Conservation (phyloP, 2,113 vertebrate species). For the Cygnus buccinator region DNA sequence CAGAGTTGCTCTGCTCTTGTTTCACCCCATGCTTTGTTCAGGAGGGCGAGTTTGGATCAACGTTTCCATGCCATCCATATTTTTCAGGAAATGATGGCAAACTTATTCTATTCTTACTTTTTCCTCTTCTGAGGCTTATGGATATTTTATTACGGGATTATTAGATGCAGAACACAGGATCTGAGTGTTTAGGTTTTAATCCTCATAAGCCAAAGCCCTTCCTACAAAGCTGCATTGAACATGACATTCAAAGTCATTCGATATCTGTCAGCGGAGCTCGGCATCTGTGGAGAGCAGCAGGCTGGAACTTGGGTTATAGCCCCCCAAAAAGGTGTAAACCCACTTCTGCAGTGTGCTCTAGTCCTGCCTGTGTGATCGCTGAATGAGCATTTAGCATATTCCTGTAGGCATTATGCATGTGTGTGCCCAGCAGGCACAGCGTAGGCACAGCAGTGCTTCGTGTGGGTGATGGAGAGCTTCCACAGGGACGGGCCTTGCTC, state of each 20-base stretch:
- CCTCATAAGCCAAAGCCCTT: neutral
- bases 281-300: neutral
- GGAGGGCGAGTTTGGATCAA: slow-evolving; percentile 45
- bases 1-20: slow-evolving; percentile 48
- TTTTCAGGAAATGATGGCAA: neutral
- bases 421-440: fast-evolving
- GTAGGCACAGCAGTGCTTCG: fast-evolving
- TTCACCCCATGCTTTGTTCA: slow-evolving; percentile 19
- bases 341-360: neutral
- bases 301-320: fast-evolving
- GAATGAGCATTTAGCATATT: fast-evolving
- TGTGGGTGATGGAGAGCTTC: neutral
- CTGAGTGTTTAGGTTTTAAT: slow-evolving; percentile 52
- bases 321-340: too few species aligned
- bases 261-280: neutral
- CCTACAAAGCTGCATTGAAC: neutral
- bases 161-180: neutral
- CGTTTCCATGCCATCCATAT: neutral
- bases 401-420: fast-evolving
- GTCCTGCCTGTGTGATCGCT: neutral
- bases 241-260: neutral
- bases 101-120: neutral
- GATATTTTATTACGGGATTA: neutral
- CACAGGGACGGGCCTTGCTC: neutral
- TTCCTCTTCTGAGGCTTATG: neutral